phyloP scores from a whole-genome alignment of 2,113 vertebrate species.

The Gymnarchus niloticus region DNA sequence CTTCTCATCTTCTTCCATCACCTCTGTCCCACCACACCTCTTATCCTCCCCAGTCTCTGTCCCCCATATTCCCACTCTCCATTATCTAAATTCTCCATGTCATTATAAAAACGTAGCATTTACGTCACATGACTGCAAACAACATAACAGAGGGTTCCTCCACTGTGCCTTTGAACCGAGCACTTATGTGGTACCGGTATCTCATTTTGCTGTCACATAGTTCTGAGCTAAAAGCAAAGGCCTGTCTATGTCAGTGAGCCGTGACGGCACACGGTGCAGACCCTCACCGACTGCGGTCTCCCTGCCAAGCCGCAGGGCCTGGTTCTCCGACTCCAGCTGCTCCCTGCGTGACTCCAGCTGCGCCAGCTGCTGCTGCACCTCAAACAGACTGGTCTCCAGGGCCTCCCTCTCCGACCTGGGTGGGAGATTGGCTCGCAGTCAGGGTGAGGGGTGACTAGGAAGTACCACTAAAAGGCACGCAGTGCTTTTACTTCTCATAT shows the following conservation, averaged over 20 bases:
- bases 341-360: slow-evolving; percentile 69
- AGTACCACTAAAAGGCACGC: too few species aligned
- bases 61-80: background rate
- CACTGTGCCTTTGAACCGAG: too few species aligned
- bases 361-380: slow-evolving; percentile 70
- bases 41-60: background rate
- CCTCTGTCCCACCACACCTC: background rate
- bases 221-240: too few species aligned
- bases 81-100: background rate
- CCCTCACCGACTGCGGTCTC: slow-evolving; percentile 68
- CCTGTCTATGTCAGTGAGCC: too few species aligned
- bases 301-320: slow-evolving; percentile 62
- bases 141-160: too few species aligned
- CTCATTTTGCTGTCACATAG: too few species aligned
- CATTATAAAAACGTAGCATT: too few species aligned
- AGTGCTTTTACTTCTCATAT: too few species aligned
- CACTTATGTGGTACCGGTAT: too few species aligned
- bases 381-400: slow-evolving; percentile 76
- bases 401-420: slow-evolving; percentile 75
- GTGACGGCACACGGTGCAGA: background rate
- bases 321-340: slow-evolving; percentile 71
- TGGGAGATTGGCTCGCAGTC: background rate
- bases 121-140: too few species aligned
- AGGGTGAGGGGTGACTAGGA: background rate
- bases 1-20: background rate